phyloP scores from a whole-genome alignment of 2,113 vertebrate species.

The Nothoprocta perdicaria region DNA sequence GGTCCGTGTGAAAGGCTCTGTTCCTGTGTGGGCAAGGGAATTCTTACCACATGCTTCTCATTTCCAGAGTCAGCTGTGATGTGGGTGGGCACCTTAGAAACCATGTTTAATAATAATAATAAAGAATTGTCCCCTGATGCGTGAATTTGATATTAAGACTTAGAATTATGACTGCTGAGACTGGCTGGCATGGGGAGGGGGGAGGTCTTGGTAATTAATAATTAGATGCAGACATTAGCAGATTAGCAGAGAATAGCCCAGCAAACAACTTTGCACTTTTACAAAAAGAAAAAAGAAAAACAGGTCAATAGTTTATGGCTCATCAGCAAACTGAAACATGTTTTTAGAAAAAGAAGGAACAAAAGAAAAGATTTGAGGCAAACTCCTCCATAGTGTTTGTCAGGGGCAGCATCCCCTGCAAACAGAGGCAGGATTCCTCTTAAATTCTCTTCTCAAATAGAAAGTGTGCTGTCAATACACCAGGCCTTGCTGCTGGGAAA shows the following conservation, averaged over 20 bases:
- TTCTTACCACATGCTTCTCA: slow-evolving; percentile 21
- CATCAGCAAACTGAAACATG: not conserved
- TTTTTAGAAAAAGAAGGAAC: not conserved
- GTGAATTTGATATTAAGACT: slow-evolving; percentile 46
- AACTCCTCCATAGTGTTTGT: not conserved
- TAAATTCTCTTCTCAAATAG: not conserved
- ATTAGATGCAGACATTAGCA: slow-evolving; percentile 18
- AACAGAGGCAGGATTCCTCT: not conserved
- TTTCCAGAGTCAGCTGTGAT: slow-evolving; percentile 13
- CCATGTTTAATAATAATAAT: slow-evolving; percentile 11
- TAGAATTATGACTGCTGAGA: slow-evolving; percentile 20
- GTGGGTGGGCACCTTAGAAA: slow-evolving; percentile 64
- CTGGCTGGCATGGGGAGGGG: not conserved
- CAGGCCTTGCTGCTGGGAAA: not conserved
- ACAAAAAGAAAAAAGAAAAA: not conserved
- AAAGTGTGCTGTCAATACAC: not conserved
- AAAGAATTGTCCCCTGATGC: slow-evolving; percentile 27
- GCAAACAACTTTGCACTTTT: not conserved
- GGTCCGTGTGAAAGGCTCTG: not conserved
- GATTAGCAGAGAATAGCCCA: slow-evolving; percentile 22
- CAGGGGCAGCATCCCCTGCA: not conserved
- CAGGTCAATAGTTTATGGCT: slow-evolving; percentile 14
- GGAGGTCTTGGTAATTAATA: slow-evolving; percentile 35
- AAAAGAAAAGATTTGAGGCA: not conserved
- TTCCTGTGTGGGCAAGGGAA: slow-evolving; percentile 47